phyloP scores from a whole-genome alignment of 2,797 vertebrate species.

The Bradypodion pumilum region DNA sequence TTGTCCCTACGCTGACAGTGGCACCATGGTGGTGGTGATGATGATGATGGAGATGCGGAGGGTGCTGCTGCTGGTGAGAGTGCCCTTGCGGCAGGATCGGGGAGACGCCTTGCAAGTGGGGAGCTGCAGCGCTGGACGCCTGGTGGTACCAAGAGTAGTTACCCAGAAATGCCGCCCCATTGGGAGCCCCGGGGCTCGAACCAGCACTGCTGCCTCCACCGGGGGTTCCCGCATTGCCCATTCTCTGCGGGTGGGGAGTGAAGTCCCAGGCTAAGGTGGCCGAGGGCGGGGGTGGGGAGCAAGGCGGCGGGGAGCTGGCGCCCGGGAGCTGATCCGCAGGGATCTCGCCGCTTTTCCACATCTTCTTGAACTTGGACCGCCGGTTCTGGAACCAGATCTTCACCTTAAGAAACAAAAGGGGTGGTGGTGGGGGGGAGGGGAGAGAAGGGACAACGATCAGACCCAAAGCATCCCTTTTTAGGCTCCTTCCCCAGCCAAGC shows the following conservation, averaged over 20 bases:
- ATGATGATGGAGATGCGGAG: slow-evolving; percentile 78
- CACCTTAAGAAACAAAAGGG: too few relatives aligned
- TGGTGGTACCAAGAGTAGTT: slow-evolving; percentile 96
- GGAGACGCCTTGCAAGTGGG: slow-evolving; percentile 83
- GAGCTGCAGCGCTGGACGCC: slow-evolving; percentile 77
- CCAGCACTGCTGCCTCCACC: slow-evolving; percentile 75
- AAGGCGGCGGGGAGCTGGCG: slow-evolving; percentile 86
- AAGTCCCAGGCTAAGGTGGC: slow-evolving; percentile 88
- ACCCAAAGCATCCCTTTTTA: too few relatives aligned
- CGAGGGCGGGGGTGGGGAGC: slow-evolving; percentile 82
- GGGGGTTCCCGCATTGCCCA: slow-evolving; percentile 69
- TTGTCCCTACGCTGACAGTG: slow-evolving; percentile 86
- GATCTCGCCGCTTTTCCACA: slow-evolving; percentile 97
- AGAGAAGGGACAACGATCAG: neutral
- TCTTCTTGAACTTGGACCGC: slow-evolving; percentile 96
- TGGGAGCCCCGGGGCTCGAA: slow-evolving; percentile 81
- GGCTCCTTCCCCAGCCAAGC: neutral
- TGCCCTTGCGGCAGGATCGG: slow-evolving; percentile 81
- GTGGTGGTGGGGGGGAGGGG: neutral
- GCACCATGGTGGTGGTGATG: slow-evolving; percentile 80
- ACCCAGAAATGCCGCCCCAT: slow-evolving; percentile 84
- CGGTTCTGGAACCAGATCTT: slow-evolving; percentile 99
- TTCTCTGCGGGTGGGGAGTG: slow-evolving; percentile 83
- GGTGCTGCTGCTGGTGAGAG: slow-evolving; percentile 77
- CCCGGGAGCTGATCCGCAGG: slow-evolving; percentile 85